Percentiles rank a stretch among this genome's conserved stretches.
Conservation (phyloP, 1,140 invertebrate genomes). For the Musca domestica region DNA sequence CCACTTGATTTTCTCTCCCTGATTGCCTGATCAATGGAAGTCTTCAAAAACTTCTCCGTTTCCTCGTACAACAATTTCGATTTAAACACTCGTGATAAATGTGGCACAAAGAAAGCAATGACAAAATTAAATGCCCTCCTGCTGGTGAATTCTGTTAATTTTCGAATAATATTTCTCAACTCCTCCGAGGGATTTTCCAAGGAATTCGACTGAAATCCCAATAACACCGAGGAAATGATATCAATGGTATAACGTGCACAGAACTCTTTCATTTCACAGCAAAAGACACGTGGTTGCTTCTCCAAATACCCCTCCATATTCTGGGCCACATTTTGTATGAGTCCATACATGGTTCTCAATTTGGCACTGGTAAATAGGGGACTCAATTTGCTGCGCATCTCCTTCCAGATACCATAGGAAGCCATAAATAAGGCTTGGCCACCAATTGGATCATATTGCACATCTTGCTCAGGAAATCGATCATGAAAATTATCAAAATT, state of each 20-base stretch:
- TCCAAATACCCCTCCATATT: constrained; percentile 31
- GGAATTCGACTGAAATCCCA: no score
- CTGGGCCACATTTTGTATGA: constrained; percentile 46
- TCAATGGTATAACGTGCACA: constrained; percentile 59
- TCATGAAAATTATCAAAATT: constrained; percentile 52
- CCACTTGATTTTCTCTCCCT: constrained; percentile 37
- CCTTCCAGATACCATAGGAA: constrained; percentile 54
- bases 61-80: constrained; percentile 36
- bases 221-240: constrained; percentile 60
- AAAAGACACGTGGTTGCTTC: constrained; percentile 35
- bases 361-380: constrained; percentile 60
- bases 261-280: constrained; percentile 52
- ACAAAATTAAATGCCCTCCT: constrained; percentile 56
- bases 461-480: constrained; percentile 43
- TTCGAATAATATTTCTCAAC: constrained; percentile 49
- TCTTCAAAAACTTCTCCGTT: constrained; percentile 44
- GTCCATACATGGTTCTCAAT: constrained; percentile 58
- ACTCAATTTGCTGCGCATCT: constrained; percentile 56
- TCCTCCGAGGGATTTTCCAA: constrained; percentile 55
- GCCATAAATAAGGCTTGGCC: constrained; percentile 42
- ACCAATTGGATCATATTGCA: constrained; percentile 35
- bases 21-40: constrained; percentile 47
- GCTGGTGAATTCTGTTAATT: no score
- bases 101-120: constrained; percentile 54
- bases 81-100: constrained; percentile 32